phyloP scores from a whole-genome alignment of 2,888 invertebrate species.

The Ctena decussata region DNA sequence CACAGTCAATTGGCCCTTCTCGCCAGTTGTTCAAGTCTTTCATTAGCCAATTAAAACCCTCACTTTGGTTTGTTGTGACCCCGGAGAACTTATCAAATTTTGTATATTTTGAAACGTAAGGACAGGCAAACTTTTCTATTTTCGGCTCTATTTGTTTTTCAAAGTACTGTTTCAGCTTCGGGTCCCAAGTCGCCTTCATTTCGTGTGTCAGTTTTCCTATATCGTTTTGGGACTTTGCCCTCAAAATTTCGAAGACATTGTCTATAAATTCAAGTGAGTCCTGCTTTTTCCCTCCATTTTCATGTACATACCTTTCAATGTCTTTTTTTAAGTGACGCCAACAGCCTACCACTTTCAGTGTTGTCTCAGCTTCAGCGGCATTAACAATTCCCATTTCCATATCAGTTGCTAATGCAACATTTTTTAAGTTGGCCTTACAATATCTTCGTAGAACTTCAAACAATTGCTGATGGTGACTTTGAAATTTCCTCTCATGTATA shows the following conservation, averaged over 20 bases:
- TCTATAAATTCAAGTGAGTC: neutral
- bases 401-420: constrained; percentile 14
- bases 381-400: constrained; percentile 8
- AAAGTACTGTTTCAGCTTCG: neutral
- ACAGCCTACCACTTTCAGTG: neutral
- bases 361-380: constrained; percentile 8
- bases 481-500: constrained; percentile 6
- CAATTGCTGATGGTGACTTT: constrained; percentile 16
- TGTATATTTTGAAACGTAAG: neutral
- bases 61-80: neutral
- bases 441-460: constrained; percentile 4
- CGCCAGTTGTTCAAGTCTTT: constrained; percentile 18
- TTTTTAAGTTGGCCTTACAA: constrained; percentile 10
- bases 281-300: neutral
- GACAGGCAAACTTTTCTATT: neutral
- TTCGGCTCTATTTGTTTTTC: neutral
- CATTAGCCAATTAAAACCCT: constrained; percentile 9
- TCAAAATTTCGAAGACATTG: neutral
- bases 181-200: neutral
- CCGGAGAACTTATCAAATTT: neutral
- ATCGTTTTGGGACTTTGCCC: neutral
- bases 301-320: neutral
- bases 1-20: constrained; percentile 1
- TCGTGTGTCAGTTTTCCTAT: neutral
- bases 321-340: neutral